phyloP scores from a whole-genome alignment of 2,797 vertebrate species.

The Sebastes nivosus region DNA sequence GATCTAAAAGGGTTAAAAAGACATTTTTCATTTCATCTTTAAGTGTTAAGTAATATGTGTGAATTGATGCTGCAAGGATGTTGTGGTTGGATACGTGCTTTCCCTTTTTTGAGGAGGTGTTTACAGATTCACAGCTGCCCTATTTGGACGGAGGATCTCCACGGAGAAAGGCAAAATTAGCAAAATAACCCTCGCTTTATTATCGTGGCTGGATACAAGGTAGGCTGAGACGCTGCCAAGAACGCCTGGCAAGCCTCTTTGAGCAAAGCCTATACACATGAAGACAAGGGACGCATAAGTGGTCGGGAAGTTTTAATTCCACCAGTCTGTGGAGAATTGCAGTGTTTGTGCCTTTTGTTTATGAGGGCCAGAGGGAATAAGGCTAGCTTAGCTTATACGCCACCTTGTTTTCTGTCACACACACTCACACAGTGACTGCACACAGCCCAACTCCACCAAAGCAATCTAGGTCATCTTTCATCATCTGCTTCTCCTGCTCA shows the following conservation, averaged over 20 bases:
- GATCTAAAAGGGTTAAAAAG: too few relatives aligned
- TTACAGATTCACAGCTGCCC: conserved; percentile 50
- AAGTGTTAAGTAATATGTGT: neutral
- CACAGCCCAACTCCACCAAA: conserved; percentile 52
- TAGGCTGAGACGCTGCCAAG: conserved; percentile 40
- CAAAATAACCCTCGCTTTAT: conserved; percentile 45
- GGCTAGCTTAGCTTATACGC: conserved; percentile 62
- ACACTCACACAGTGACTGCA: conserved; percentile 38
- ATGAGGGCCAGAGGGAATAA: conserved; percentile 63
- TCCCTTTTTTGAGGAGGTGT: conserved; percentile 28
- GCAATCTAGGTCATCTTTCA: conserved; percentile 79
- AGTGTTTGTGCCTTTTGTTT: conserved; percentile 62
- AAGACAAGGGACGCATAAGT: conserved; percentile 44
- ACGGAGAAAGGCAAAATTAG: conserved; percentile 41
- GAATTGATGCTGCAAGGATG: neutral
- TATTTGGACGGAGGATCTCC: conserved; percentile 49
- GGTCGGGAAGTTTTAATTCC: conserved; percentile 68
- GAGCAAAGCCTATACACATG: conserved; percentile 15
- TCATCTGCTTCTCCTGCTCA: conserved; percentile 62
- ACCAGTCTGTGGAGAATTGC: conserved; percentile 51
- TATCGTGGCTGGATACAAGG: conserved; percentile 50
- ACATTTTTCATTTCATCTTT: too few relatives aligned
- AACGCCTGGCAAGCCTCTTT: conserved; percentile 40
- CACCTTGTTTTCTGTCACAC: conserved; percentile 68
- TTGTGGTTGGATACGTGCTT: neutral